Evolutionary conservation across 2,797 vertebrate genomes (phyloP).

Genomic region (Podarcis siculus): DNA sequence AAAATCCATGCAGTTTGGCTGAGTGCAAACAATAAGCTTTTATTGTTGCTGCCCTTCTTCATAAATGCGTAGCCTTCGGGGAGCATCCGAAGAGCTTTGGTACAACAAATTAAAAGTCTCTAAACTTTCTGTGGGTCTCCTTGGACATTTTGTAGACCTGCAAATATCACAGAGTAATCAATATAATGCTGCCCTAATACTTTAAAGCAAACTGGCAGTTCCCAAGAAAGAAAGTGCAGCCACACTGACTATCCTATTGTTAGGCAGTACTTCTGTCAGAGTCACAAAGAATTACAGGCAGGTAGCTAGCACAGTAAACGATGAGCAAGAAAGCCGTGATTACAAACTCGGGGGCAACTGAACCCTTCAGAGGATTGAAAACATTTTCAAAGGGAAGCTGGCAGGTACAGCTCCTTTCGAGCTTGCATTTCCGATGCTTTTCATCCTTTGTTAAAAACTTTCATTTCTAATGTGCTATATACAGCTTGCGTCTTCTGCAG

Average conservation of each 20-base stretch:
- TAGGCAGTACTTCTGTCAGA: background rate
- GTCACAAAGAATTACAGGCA: background rate
- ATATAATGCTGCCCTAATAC: slow-evolving; percentile 67
- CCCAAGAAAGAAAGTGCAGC: background rate
- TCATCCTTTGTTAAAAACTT: slow-evolving; percentile 5
- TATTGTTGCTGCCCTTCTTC: slow-evolving; percentile 80
- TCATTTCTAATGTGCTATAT: background rate
- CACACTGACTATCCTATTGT: fast-evolving
- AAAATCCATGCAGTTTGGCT: slow-evolving; percentile 81
- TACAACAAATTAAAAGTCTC: slow-evolving; percentile 84
- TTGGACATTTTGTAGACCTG: slow-evolving; percentile 69
- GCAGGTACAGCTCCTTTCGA: background rate
- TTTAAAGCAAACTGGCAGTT: slow-evolving; percentile 55
- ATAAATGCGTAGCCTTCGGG: slow-evolving; percentile 79
- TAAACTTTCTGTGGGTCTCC: slow-evolving; percentile 78
- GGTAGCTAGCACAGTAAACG: background rate
- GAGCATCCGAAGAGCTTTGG: slow-evolving; percentile 79
- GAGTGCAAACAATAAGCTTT: slow-evolving; percentile 84
- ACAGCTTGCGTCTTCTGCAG: background rate
- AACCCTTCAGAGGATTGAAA: fast-evolving
- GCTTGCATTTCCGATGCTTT: background rate
- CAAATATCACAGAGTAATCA: slow-evolving; percentile 73
- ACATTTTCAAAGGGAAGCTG: slow-evolving; percentile 5
- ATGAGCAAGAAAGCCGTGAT: background rate
- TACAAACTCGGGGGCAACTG: background rate